Evolutionary conservation across 1,140 invertebrate species (phyloP).

Genomic region (Drosophila eugracilis): DNA sequence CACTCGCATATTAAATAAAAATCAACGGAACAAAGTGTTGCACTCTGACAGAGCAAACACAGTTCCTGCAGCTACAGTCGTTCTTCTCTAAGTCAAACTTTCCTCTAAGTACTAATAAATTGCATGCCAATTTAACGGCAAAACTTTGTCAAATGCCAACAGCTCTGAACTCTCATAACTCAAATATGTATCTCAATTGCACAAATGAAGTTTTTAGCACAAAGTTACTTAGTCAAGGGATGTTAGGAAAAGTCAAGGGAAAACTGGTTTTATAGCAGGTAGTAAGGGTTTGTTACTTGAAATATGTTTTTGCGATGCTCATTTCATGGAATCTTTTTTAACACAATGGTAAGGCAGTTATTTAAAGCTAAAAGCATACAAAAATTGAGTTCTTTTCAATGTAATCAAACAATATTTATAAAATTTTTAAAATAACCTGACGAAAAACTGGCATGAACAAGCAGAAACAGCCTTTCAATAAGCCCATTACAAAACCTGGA

Average conservation of each 20-base stretch:
- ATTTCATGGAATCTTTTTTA: too few relatives aligned
- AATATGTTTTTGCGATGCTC: too few relatives aligned
- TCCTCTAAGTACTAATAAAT: neutral
- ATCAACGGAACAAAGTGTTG: constrained; percentile 61
- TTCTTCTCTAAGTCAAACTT: constrained; percentile 16
- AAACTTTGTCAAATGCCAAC: constrained; percentile 4
- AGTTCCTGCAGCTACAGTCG: constrained; percentile 25
- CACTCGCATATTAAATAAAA: constrained; percentile 51
- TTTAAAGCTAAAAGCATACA: too few relatives aligned
- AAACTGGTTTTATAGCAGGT: neutral
- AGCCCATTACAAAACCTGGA: too few relatives aligned
- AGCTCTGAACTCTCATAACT: constrained; percentile 1
- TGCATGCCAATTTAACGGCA: constrained; percentile 18
- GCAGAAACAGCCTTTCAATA: too few relatives aligned
- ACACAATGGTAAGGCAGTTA: too few relatives aligned
- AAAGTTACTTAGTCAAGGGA: neutral
- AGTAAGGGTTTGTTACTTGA: too few relatives aligned
- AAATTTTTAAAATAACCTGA: too few relatives aligned
- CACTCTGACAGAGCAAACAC: constrained; percentile 25
- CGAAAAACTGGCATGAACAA: too few relatives aligned
- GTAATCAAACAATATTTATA: too few relatives aligned
- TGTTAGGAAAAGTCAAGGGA: neutral
- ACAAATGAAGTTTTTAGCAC: constrained; percentile 5
- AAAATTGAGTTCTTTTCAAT: too few relatives aligned
- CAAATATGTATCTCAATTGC: neutral